Evolutionary conservation across 1,140 invertebrate species (phyloP).

Genomic region (Rhopalosiphum padi): DNA sequence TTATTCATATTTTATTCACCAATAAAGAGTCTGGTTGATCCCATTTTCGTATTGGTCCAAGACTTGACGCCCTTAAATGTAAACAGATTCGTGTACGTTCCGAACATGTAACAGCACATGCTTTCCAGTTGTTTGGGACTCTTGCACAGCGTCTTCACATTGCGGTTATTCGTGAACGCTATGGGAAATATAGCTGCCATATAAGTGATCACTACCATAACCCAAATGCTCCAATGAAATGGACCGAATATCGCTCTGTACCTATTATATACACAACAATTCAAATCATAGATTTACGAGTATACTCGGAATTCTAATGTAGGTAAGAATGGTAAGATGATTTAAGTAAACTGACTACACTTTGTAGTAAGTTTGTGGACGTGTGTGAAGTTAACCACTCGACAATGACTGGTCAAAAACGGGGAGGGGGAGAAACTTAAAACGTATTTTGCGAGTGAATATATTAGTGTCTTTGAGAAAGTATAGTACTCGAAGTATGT

Average conservation of each 20-base stretch:
- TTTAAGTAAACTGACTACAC: background rate
- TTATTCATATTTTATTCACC: constrained; percentile 64
- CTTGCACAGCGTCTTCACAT: constrained; percentile 69
- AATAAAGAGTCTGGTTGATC: constrained; percentile 73
- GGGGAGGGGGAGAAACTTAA: background rate
- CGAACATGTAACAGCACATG: constrained; percentile 73
- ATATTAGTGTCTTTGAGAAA: background rate
- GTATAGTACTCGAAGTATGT: too few species aligned
- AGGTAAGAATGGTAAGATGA: background rate
- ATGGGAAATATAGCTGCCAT: constrained; percentile 75
- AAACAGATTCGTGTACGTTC: constrained; percentile 81
- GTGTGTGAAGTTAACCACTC: background rate
- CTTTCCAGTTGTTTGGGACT: constrained; percentile 75
- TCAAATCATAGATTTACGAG: background rate
- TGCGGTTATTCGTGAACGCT: constrained; percentile 73
- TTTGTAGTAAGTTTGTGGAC: background rate
- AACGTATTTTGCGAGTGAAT: background rate
- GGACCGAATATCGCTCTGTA: constrained; percentile 82
- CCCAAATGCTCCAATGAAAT: constrained; percentile 79
- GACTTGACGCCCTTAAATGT: constrained; percentile 73
- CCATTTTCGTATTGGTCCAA: constrained; percentile 73
- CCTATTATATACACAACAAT: constrained; percentile 63
- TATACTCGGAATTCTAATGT: background rate
- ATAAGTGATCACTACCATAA: constrained; percentile 73
- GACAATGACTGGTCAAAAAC: background rate